Evolutionary conservation across 2,797 vertebrate species (phyloP).

Genomic region (Sebastes baramenuke): DNA sequence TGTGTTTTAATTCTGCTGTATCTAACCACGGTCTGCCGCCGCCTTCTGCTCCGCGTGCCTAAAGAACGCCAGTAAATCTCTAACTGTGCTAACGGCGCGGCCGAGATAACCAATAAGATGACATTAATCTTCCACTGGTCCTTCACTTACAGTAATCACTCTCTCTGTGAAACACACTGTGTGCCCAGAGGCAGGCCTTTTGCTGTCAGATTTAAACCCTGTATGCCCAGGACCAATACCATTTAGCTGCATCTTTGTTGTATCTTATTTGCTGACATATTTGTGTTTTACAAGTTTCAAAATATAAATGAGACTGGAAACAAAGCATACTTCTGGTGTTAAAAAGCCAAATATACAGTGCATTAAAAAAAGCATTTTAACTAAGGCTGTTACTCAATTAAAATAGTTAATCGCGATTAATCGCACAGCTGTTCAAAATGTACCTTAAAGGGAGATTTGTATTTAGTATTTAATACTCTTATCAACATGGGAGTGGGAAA

Average conservation of each 20-base stretch:
- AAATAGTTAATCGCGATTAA: too few relatives aligned
- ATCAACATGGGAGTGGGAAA: too few relatives aligned
- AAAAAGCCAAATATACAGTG: too few relatives aligned
- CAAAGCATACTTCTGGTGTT: neutral
- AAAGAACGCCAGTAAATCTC: conserved; percentile 20
- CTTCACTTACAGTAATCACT: conserved; percentile 25
- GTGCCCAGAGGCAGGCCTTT: neutral
- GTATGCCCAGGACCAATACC: neutral
- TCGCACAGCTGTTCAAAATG: too few relatives aligned
- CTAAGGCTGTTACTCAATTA: too few relatives aligned
- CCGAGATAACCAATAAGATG: conserved; percentile 13
- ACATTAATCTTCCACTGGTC: conserved; percentile 29
- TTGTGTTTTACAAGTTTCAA: neutral
- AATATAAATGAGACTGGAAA: neutral
- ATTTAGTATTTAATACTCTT: too few relatives aligned
- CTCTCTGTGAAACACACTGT: conserved; percentile 4
- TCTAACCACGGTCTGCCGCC: conserved; percentile 1
- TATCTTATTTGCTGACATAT: neutral
- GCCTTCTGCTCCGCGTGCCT: conserved; percentile 27
- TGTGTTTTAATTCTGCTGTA: conserved; percentile 5
- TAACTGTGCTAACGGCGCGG: neutral
- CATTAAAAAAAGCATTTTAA: too few relatives aligned
- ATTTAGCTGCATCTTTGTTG: neutral
- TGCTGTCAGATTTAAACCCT: conserved; percentile 14
- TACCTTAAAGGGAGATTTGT: too few relatives aligned